phyloP scores from a whole-genome alignment of 1,140 invertebrate species.

The Lasioglossum baleicum region DNA sequence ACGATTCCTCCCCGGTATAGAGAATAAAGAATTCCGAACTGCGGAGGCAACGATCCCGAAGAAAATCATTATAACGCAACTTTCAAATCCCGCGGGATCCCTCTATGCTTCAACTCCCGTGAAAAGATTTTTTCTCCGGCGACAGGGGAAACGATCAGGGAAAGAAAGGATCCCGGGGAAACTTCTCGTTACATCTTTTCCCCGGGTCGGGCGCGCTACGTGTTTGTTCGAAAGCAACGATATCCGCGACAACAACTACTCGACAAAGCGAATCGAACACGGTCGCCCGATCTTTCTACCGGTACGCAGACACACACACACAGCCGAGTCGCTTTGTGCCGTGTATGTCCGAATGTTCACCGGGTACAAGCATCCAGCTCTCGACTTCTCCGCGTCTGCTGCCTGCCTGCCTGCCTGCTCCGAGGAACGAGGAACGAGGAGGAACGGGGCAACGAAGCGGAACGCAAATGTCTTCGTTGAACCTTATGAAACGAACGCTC shows the following conservation, averaged over 20 bases:
- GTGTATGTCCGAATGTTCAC: not conserved
- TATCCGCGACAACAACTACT: slow-evolving; percentile 45
- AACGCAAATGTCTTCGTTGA: slow-evolving; percentile 60
- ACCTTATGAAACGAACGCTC: slow-evolving; percentile 50
- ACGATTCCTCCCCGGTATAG: not conserved
- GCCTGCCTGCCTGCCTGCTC: too few species aligned
- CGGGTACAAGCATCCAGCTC: not conserved
- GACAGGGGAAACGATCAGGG: slow-evolving; percentile 22
- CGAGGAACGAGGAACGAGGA: not conserved
- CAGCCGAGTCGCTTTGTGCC: slow-evolving; percentile 2
- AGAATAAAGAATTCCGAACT: slow-evolving; percentile 26
- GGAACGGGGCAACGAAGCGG: slow-evolving; percentile 55
- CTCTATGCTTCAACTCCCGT: slow-evolving; percentile 14
- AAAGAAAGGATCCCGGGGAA: slow-evolving; percentile 24
- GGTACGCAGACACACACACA: not conserved
- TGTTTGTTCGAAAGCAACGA: slow-evolving; percentile 46
- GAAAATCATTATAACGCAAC: slow-evolving; percentile 55
- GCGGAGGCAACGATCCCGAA: slow-evolving; percentile 4
- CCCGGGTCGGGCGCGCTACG: not conserved
- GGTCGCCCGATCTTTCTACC: not conserved
- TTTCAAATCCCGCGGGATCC: slow-evolving; percentile 47
- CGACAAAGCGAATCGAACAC: slow-evolving; percentile 51
- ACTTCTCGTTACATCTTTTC: slow-evolving; percentile 49
- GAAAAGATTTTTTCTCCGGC: slow-evolving; percentile 33
- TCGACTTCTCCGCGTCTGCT: slow-evolving; percentile 31